Conservation (phyloP, 1,140 invertebrate genomes). For the Ectropis grisescens region DNA sequence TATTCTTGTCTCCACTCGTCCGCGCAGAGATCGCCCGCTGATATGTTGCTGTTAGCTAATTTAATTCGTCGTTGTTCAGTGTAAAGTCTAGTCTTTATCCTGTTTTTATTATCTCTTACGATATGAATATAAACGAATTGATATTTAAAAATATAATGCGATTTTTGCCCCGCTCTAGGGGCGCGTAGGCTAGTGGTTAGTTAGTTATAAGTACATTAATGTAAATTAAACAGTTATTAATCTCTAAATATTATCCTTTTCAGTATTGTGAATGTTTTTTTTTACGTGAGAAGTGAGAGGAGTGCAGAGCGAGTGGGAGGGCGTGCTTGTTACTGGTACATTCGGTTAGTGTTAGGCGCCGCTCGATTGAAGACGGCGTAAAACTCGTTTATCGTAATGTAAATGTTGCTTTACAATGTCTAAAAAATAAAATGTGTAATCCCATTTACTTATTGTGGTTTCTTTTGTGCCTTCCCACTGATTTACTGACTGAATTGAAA, state of each 20-base stretch:
- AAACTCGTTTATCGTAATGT: slow-evolving; percentile 65
- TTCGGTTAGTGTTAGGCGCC: slow-evolving; percentile 62
- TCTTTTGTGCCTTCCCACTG: slow-evolving; percentile 30
- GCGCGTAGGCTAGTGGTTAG: slow-evolving; percentile 58
- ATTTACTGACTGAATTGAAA: no score
- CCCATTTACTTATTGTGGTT: slow-evolving; percentile 52
- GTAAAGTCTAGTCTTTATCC: slow-evolving; percentile 71
- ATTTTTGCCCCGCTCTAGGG: slow-evolving; percentile 31
- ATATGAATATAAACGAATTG: slow-evolving; percentile 61
- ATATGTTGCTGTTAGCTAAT: slow-evolving; percentile 58
- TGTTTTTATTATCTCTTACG: slow-evolving; percentile 64
- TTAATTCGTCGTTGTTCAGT: slow-evolving; percentile 65
- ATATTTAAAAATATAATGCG: slow-evolving; percentile 58
- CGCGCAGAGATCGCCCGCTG: slow-evolving; percentile 28
- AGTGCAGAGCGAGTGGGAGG: slow-evolving; percentile 19
- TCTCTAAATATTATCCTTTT: slow-evolving; percentile 52
- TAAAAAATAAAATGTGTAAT: slow-evolving; percentile 72
- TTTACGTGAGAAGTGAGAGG: slow-evolving; percentile 29
- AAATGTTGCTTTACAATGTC: slow-evolving; percentile 71
- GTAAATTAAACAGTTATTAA: slow-evolving; percentile 60
- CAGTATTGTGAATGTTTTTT: slow-evolving; percentile 61
- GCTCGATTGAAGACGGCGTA: slow-evolving; percentile 27
- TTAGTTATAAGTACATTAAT: slow-evolving; percentile 62
- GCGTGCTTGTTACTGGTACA: slow-evolving; percentile 62
- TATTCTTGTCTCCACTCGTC: slow-evolving; percentile 9